These are phyloP conservation scores for Sorex maritimensis DNA, from an alignment of 2,797 vertebrate genomes.

Conservation along the genomic window DNA sequence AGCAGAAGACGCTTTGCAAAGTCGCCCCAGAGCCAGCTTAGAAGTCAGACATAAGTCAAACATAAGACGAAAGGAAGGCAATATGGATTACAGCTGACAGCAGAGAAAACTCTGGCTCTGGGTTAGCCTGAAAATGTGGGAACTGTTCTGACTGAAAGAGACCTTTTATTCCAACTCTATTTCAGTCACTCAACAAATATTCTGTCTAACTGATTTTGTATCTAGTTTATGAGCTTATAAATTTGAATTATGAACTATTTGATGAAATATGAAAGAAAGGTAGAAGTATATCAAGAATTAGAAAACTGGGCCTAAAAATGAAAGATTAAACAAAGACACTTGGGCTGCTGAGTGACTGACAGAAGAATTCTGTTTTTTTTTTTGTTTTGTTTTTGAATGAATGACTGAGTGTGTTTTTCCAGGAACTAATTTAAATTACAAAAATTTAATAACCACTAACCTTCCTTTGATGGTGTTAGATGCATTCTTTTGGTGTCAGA, in stretches of 20 bases:
- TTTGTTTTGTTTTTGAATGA: not conserved
- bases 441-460: not conserved
- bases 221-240: not conserved
- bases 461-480: not conserved
- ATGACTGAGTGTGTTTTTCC: not conserved
- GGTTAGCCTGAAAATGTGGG: not conserved
- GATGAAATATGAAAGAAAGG: constrained; percentile 54
- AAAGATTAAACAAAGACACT: not conserved
- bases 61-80: not conserved
- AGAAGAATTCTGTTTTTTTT: not conserved
- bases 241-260: constrained; percentile 39
- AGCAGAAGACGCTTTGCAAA: constrained; percentile 22
- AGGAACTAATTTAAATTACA: constrained; percentile 39
- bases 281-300: not conserved
- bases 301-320: not conserved
- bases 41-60: not conserved
- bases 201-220: not conserved
- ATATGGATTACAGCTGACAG: not conserved
- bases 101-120: not conserved
- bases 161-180: not conserved
- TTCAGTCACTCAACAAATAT: constrained; percentile 13
- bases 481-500: not conserved
- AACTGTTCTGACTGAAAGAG: not conserved
- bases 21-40: not conserved
- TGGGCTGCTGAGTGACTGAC: not conserved